A percentile compares a stretch with the other conserved stretches of the same genome.
Conservation (phyloP, 2,888 invertebrate genomes). For the Epinotia brunnichana region DNA sequence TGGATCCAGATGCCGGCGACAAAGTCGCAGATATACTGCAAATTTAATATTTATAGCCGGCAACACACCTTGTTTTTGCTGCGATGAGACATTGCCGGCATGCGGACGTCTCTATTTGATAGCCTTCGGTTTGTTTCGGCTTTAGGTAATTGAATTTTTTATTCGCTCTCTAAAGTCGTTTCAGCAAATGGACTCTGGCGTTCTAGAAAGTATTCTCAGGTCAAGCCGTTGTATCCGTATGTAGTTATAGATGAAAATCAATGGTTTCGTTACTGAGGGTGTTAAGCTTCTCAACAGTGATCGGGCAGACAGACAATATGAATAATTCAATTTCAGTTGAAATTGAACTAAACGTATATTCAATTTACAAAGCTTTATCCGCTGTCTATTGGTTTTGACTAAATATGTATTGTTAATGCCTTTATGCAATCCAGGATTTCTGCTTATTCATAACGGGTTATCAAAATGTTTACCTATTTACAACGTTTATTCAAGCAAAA, state of each 20-base stretch:
- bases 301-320: neutral
- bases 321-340: neutral
- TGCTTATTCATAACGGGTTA: too few species aligned
- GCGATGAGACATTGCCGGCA: constrained; percentile 63
- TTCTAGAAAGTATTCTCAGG: constrained; percentile 13
- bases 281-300: too few species aligned
- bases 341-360: neutral
- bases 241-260: neutral
- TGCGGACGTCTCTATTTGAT: constrained; percentile 48
- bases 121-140: constrained; percentile 42
- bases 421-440: too few species aligned
- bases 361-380: too few species aligned
- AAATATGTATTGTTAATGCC: too few species aligned
- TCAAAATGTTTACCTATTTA: too few species aligned
- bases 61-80: constrained; percentile 71
- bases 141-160: constrained; percentile 43
- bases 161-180: constrained; percentile 38
- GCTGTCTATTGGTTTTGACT: too few species aligned
- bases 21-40: constrained; percentile 68
- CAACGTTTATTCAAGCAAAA: too few species aligned
- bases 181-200: constrained; percentile 22
- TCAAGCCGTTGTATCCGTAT: neutral
- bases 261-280: neutral
- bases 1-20: constrained; percentile 71
- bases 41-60: constrained; percentile 80